These are phyloP conservation scores for Pyrrhia umbra DNA, from an alignment of 2,888 invertebrate species.

Conservation along the genomic window DNA sequence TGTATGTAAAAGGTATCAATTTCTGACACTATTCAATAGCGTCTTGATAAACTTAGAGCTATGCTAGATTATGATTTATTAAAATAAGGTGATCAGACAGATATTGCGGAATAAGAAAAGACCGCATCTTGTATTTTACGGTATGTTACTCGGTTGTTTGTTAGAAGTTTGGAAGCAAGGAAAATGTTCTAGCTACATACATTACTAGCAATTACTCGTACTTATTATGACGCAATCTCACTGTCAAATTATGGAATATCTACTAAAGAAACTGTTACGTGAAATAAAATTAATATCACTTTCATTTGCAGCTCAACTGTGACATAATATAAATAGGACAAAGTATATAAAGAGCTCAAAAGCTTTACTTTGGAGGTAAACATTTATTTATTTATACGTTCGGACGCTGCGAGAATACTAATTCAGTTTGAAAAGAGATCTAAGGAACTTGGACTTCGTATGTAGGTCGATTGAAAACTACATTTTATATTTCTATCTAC, in stretches of 20 bases:
- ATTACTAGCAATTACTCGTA: no score
- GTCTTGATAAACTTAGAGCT: no score
- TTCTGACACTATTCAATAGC: no score
- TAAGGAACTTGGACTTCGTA: slow-evolving; percentile 15
- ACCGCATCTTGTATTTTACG: no score
- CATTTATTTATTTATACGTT: slow-evolving; percentile 56
- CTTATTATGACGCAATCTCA: neutral
- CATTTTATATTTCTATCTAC: slow-evolving; percentile 35
- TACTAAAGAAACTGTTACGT: slow-evolving; percentile 16
- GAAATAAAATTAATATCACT: slow-evolving; percentile 30
- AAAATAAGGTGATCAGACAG: neutral
- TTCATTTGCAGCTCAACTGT: slow-evolving; percentile 42
- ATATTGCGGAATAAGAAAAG: no score
- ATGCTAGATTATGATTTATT: neutral
- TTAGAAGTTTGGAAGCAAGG: no score
- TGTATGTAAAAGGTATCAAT: no score
- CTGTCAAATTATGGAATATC: neutral
- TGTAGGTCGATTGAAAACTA: slow-evolving; percentile 36
- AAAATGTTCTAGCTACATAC: no score
- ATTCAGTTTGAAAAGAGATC: slow-evolving; percentile 39
- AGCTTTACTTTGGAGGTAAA: slow-evolving; percentile 47
- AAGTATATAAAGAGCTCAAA: slow-evolving; percentile 57
- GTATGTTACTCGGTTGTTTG: no score
- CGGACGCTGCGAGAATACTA: slow-evolving; percentile 50
- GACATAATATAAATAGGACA: slow-evolving; percentile 30